These are phyloP conservation scores for Synanthedon formicaeformis DNA, from an alignment of 2,888 invertebrate genomes.

Conservation along the genomic window DNA sequence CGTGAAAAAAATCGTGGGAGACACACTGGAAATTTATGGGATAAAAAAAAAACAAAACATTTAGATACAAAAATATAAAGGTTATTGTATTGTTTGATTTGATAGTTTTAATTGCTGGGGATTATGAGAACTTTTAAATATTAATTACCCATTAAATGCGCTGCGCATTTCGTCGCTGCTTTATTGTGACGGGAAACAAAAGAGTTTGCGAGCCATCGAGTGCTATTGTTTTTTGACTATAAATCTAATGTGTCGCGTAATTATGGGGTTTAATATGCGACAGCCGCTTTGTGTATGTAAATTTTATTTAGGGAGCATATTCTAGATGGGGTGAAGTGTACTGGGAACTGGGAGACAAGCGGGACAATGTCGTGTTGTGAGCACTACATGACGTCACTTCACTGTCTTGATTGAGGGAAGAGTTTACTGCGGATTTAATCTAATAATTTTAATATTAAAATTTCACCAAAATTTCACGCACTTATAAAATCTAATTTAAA, in stretches of 20 bases:
- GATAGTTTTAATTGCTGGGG: conserved; percentile 45
- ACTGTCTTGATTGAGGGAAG: conserved; percentile 21
- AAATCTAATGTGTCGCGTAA: conserved; percentile 63
- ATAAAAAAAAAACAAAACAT: conserved; percentile 2
- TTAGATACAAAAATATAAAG: conserved; percentile 17
- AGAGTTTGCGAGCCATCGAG: conserved; percentile 41
- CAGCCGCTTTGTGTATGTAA: conserved; percentile 65
- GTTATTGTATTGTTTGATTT: conserved; percentile 38
- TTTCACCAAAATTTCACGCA: too few species aligned
- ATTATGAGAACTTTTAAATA: conserved; percentile 57
- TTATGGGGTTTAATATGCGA: conserved; percentile 64
- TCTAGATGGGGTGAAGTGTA: conserved; percentile 37
- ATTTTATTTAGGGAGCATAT: conserved; percentile 35
- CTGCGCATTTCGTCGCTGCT: conserved; percentile 36
- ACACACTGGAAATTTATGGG: not conserved
- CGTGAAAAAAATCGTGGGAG: too few species aligned
- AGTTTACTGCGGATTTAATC: too few species aligned
- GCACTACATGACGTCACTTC: conserved; percentile 53
- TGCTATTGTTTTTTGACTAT: conserved; percentile 58
- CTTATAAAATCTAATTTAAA: too few species aligned
- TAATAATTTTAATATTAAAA: too few species aligned
- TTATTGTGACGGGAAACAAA: conserved; percentile 35
- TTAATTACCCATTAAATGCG: conserved; percentile 66
- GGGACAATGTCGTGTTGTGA: conserved; percentile 34
- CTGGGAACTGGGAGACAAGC: conserved; percentile 40